Conservation (phyloP, 2,888 invertebrate genomes). For the Sarcophaga carnaria region DNA sequence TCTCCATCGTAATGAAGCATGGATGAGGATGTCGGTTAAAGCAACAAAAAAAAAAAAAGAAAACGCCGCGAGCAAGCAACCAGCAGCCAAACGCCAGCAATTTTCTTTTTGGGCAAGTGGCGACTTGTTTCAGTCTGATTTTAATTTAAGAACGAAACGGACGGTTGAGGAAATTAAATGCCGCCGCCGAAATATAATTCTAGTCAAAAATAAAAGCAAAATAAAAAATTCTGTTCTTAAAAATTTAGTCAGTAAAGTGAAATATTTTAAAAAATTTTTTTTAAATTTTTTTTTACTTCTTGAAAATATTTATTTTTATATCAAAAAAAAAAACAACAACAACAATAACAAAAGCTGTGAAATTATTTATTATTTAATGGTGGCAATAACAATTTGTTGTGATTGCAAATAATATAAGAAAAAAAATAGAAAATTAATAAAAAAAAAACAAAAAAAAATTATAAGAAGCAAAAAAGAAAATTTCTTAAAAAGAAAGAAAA, state of each 20-base stretch:
- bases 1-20: conserved; percentile 47
- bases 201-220: conserved; percentile 11
- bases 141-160: conserved; percentile 75
- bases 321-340: background rate
- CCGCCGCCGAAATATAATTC: conserved; percentile 8
- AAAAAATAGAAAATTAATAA: background rate
- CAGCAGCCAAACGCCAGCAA: conserved; percentile 21
- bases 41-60: background rate
- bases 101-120: conserved; percentile 61
- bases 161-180: conserved; percentile 31
- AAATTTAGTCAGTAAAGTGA: conserved; percentile 9
- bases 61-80: conserved; percentile 41
- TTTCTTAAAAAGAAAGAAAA: conserved; percentile 27
- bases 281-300: conserved; percentile 1
- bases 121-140: conserved; percentile 75
- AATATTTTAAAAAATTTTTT: conserved; percentile 39
- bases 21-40: conserved; percentile 28
- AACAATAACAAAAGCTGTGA: conserved; percentile 21
- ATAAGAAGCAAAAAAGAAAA: background rate
- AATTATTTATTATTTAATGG: conserved; percentile 42
- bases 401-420: background rate
- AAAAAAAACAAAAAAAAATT: background rate
- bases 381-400: conserved; percentile 3
- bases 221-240: background rate
- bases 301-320: conserved; percentile 23